phyloP scores from a whole-genome alignment of 1,140 invertebrate genomes.

The Aphelenchoides besseyi region DNA sequence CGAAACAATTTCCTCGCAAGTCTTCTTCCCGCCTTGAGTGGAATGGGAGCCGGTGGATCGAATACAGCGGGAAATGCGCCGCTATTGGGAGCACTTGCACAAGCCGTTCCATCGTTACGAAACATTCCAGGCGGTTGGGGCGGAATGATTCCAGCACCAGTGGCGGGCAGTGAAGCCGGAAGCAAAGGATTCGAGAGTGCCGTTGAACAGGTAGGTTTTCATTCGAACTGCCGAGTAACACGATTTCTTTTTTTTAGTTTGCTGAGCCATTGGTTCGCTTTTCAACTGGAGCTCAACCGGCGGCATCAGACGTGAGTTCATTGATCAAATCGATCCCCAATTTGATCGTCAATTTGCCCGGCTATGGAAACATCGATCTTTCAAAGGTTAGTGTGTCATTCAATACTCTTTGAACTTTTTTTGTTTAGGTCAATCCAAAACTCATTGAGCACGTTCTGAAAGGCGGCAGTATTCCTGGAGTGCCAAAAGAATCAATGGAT shows the following conservation, averaged over 20 bases:
- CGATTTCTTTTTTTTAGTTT: constrained; percentile 38
- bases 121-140: constrained; percentile 33
- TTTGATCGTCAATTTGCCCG: constrained; percentile 58
- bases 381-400: constrained; percentile 31
- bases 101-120: constrained; percentile 38
- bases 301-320: constrained; percentile 44
- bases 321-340: constrained; percentile 52
- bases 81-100: constrained; percentile 29
- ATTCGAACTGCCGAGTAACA: constrained; percentile 13
- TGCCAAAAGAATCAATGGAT: constrained; percentile 57
- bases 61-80: constrained; percentile 6
- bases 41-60: not conserved
- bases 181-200: constrained; percentile 27
- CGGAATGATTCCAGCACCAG: constrained; percentile 6
- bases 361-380: constrained; percentile 57
- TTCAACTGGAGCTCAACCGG: constrained; percentile 46
- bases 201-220: constrained; percentile 33
- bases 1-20: not conserved
- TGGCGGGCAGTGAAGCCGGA: not conserved
- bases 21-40: constrained; percentile 28
- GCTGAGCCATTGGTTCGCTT: constrained; percentile 52
- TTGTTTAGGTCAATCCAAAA: constrained; percentile 41
- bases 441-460: constrained; percentile 55
- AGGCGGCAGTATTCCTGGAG: constrained; percentile 58
- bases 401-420: not conserved